Evolutionary conservation across 2,888 invertebrate genomes (phyloP).

Genomic region (Drosophila borealis): DNA sequence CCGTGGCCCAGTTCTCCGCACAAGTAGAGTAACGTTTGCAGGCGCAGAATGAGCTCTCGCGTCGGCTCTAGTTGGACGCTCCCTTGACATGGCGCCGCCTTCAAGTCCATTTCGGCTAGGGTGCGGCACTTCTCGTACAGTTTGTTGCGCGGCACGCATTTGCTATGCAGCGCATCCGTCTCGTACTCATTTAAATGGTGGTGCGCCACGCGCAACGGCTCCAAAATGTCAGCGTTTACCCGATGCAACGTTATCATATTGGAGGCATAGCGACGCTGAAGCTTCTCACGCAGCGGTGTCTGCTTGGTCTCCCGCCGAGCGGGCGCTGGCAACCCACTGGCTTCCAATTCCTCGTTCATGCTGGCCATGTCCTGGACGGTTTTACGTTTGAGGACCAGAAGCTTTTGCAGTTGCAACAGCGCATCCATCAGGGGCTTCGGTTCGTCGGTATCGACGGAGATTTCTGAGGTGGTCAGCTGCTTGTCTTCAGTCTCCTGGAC

Average conservation of each 20-base stretch:
- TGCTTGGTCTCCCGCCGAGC: slow-evolving; percentile 46
- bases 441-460: neutral
- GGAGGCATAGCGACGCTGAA: slow-evolving; percentile 44
- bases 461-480: neutral
- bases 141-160: slow-evolving; percentile 2
- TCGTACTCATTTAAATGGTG: slow-evolving; percentile 26
- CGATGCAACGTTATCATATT: slow-evolving; percentile 48
- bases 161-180: slow-evolving; percentile 13
- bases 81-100: neutral
- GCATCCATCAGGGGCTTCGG: slow-evolving; percentile 32
- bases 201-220: slow-evolving; percentile 42
- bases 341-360: slow-evolving; percentile 45
- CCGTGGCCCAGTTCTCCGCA: slow-evolving; percentile 37
- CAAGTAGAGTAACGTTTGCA: slow-evolving; percentile 56
- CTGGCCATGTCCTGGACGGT: slow-evolving; percentile 41
- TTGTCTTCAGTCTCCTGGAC: slow-evolving; percentile 14
- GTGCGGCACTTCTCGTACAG: slow-evolving; percentile 40
- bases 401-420: slow-evolving; percentile 39
- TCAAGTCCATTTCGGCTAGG: slow-evolving; percentile 55
- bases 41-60: slow-evolving; percentile 30
- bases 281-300: slow-evolving; percentile 26
- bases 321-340: neutral
- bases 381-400: slow-evolving; percentile 33
- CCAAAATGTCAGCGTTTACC: slow-evolving; percentile 45
- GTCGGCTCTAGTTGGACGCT: slow-evolving; percentile 14